Evolutionary conservation across 1,140 invertebrate genomes (phyloP).

Genomic region (Drosophila bifasciata): DNA sequence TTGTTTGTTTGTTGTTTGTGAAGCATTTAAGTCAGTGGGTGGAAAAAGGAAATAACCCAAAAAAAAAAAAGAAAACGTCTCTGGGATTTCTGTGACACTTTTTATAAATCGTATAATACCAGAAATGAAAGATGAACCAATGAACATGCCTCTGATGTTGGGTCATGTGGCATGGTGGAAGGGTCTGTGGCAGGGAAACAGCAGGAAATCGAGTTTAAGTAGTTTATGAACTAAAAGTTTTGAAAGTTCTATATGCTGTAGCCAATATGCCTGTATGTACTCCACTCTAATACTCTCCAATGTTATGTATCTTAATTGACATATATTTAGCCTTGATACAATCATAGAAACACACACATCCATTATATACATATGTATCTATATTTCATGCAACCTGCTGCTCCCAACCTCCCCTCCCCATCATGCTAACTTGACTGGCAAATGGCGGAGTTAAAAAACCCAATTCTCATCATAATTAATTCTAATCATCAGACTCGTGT

Average conservation of each 20-base stretch:
- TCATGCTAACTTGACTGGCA: not conserved
- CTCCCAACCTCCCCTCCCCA: not conserved
- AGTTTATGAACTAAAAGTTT: no score
- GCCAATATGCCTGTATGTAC: no score
- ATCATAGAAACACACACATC: not conserved
- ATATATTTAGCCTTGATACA: not conserved
- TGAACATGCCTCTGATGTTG: constrained; percentile 20
- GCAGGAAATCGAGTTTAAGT: no score
- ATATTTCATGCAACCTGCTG: constrained; percentile 13
- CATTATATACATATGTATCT: not conserved
- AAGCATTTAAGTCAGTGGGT: constrained; percentile 15
- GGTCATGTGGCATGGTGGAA: not conserved
- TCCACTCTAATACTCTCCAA: no score
- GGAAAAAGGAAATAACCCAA: not conserved
- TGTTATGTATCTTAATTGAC: not conserved
- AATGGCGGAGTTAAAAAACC: constrained; percentile 10
- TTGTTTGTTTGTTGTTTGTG: constrained; percentile 13
- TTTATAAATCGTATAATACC: constrained; percentile 23
- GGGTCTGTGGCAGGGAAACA: not conserved
- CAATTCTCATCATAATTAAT: constrained; percentile 34
- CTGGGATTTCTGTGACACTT: constrained; percentile 17
- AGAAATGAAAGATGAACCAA: not conserved
- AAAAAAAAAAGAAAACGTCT: no score
- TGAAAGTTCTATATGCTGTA: no score
- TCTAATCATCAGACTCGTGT: constrained; percentile 23